Evolutionary conservation across 2,113 vertebrate species (phyloP).

Genomic region (Heterochromis multidens): DNA sequence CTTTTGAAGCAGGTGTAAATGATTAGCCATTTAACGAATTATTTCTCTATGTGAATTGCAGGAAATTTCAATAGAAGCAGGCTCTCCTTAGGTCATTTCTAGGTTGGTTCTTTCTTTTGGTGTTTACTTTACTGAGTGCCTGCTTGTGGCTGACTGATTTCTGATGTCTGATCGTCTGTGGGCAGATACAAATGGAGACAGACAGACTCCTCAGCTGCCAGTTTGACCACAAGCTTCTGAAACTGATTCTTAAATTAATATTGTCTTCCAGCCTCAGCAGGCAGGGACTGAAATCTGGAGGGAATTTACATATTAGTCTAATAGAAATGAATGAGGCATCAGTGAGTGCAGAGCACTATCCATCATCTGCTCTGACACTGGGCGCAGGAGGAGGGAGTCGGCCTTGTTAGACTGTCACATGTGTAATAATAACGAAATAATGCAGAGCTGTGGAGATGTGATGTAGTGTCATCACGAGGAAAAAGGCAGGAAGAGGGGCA

Average conservation of each 20-base stretch:
- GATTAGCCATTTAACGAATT: not conserved
- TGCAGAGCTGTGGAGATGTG: not conserved
- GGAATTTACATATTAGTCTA: constrained; percentile 83
- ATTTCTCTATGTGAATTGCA: not conserved
- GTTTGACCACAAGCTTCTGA: constrained; percentile 47
- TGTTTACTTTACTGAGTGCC: not conserved
- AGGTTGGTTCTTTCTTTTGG: not conserved
- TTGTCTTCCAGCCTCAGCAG: constrained; percentile 78
- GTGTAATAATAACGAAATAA: constrained; percentile 25
- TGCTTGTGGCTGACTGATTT: not conserved
- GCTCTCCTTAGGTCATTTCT: not conserved
- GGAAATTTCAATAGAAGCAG: not conserved
- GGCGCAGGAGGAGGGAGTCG: not conserved
- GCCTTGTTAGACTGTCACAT: constrained; percentile 44
- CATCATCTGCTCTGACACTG: constrained; percentile 74
- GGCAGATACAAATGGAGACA: constrained; percentile 20
- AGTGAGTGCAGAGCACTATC: constrained; percentile 83
- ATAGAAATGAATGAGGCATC: constrained; percentile 93
- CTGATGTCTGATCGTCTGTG: not conserved
- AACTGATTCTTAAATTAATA: constrained; percentile 85
- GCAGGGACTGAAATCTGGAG: constrained; percentile 45
- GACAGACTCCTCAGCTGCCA: constrained; percentile 31
- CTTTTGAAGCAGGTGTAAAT: not conserved
- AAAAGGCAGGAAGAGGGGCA: not conserved
- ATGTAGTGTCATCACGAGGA: not conserved